Percentiles rank a stretch among this genome's conserved stretches.
Evolutionary conservation across 1,140 invertebrate species (phyloP).

Genomic region (Penaeus chinensis): DNA sequence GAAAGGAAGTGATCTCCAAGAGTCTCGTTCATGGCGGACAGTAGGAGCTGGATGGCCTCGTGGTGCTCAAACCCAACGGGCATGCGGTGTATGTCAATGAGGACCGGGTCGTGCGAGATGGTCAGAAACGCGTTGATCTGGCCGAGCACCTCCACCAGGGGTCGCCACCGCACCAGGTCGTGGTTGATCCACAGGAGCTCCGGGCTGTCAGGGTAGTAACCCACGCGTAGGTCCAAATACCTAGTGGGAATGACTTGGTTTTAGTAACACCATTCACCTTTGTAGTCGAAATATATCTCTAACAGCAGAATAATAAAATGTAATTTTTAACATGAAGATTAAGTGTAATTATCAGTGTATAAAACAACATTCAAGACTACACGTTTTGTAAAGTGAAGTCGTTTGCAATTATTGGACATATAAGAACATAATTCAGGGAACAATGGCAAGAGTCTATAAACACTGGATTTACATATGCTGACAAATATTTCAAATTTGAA

Average conservation of each 20-base stretch:
- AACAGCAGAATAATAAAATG: too few relatives aligned
- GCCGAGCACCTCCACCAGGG: slow-evolving; percentile 64
- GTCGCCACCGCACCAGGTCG: slow-evolving; percentile 64
- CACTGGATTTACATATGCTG: too few relatives aligned
- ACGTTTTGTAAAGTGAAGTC: too few relatives aligned
- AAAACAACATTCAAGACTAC: too few relatives aligned
- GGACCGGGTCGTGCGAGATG: slow-evolving; percentile 66
- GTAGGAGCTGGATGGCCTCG: slow-evolving; percentile 29
- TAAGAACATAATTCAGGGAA: too few relatives aligned
- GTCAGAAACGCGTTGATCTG: slow-evolving; percentile 66
- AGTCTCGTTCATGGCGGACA: slow-evolving; percentile 46
- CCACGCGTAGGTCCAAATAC: slow-evolving; percentile 67
- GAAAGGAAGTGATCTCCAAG: slow-evolving; percentile 29
- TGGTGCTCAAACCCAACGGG: slow-evolving; percentile 65
- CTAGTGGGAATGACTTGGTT: slow-evolving; percentile 22
- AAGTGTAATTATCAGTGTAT: too few relatives aligned
- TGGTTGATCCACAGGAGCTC: slow-evolving; percentile 66
- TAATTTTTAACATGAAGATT: too few relatives aligned
- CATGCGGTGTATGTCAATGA: slow-evolving; percentile 68
- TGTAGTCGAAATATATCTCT: too few relatives aligned
- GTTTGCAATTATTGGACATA: too few relatives aligned
- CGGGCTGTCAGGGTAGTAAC: slow-evolving; percentile 62
- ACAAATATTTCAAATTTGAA: too few relatives aligned
- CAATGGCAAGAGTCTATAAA: too few relatives aligned
- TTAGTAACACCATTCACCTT: too few relatives aligned